A percentile compares a stretch with the other conserved stretches of the same genome.
phyloP scores from a whole-genome alignment of 2,888 invertebrate genomes.

The Frankliniella intonsa region DNA sequence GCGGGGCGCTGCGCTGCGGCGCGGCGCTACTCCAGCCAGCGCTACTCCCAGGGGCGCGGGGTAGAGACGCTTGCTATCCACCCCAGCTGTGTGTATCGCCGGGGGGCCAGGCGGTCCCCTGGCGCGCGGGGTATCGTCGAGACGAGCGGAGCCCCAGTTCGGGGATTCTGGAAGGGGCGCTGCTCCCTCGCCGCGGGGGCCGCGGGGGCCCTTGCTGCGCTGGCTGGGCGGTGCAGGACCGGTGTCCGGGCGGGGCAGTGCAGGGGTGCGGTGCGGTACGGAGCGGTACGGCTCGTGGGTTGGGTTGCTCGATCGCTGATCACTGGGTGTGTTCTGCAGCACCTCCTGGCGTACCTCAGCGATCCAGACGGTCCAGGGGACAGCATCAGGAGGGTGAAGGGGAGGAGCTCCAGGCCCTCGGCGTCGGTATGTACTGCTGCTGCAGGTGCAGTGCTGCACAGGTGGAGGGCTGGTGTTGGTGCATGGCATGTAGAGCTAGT shows the following conservation, averaged over 20 bases:
- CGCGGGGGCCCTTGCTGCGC: neutral
- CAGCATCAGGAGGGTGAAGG: constrained; percentile 33
- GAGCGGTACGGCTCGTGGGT: neutral
- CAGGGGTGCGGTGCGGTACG: neutral
- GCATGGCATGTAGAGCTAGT: neutral
- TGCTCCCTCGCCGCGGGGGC: neutral
- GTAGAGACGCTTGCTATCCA: too few species aligned
- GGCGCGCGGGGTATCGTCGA: neutral
- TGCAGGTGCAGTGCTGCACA: neutral
- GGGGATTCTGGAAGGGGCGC: neutral
- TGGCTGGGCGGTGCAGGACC: neutral
- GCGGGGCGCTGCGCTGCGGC: too few species aligned
- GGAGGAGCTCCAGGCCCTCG: constrained; percentile 26
- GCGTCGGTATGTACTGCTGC: neutral
- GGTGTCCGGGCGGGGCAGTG: neutral
- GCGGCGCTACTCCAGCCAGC: too few species aligned
- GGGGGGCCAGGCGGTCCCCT: too few species aligned
- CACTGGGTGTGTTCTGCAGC: constrained; percentile 36
- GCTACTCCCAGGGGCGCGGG: too few species aligned
- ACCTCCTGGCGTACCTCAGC: constrained; percentile 35
- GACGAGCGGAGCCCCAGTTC: neutral
- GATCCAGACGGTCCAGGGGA: constrained; percentile 37
- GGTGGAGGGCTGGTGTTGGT: neutral
- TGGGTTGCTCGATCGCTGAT: neutral
- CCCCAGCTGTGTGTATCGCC: too few species aligned